Evolutionary conservation across 2,113 vertebrate genomes (phyloP), one percentile per base, ranked within the genome.

Genomic region (Poeciliopsis turrubarensis): DNA sequence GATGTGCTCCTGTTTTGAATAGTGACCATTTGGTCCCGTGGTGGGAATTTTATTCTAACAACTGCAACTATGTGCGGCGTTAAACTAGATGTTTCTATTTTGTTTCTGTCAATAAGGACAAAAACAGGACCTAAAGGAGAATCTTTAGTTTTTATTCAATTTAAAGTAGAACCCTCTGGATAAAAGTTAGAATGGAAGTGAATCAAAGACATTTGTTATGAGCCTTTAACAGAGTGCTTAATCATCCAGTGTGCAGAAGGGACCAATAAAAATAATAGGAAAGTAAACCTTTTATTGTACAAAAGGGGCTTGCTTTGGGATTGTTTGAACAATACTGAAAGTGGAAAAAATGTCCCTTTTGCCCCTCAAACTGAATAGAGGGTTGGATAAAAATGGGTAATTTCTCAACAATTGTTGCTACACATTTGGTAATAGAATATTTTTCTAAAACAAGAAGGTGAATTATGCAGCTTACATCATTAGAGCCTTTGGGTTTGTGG

Each of bases 221-320:
- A 57, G 63, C 61, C 29, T 67, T n/a, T 25, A 69, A 51, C 64
- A 66, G 64, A 57, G 44, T 61, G 64, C 26, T 70, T 82, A 39
- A 73, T 79, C 64, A 54, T 22, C 17, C 65, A 44, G 11, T 8
- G n/a, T 2, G 15, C 11, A 57, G 8, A n/a, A 25, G 51, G 51
- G 25, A 57, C 51, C 25, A 1, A 57, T 57, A n/a, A 10, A 25
- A n/a, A 57, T n/a, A 57, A 57, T 57, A n/a, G 25, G 25, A 57
- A 57, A 57, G 9, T 25, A 25, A 57, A 57, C 19, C 51, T 3
- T 57, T 57, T 10, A 57, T 25, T n/a, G 25, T 25, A 57, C 51
- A 57, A 10, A 57, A 57, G 51, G 25, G 22, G 22, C 51, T 57
- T 57, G 25, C 51, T 7, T 47, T 57, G 51, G 6, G 22, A n/a